Conservation (phyloP, 2,888 invertebrate species). For the Stenurella melanura region DNA sequence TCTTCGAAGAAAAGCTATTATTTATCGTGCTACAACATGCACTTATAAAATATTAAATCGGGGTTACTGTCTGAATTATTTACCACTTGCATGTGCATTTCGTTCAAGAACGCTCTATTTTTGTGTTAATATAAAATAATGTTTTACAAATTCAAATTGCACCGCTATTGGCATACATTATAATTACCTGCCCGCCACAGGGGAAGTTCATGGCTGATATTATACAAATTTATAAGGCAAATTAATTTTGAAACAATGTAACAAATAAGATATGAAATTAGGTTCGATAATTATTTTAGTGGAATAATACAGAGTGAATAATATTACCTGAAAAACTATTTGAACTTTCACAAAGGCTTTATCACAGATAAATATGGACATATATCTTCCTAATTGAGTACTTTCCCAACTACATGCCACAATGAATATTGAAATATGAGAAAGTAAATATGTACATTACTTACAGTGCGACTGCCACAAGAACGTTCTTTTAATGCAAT, state of each 20-base stretch:
- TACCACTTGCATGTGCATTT: conserved; percentile 45
- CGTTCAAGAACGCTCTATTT: conserved; percentile 46
- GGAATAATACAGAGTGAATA: no score
- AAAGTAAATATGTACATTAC: no score
- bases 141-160: conserved; percentile 50
- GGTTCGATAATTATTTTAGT: no score
- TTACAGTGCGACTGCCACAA: no score
- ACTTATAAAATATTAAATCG: conserved; percentile 14
- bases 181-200: conserved; percentile 31
- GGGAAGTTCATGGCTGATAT: conserved; percentile 41
- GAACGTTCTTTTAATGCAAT: no score
- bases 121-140: conserved; percentile 45
- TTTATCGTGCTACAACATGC: neutral
- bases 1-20: conserved; percentile 1
- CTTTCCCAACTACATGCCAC: no score
- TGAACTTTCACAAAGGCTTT: no score
- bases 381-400: no score
- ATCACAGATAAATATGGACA: no score
- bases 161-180: conserved; percentile 44
- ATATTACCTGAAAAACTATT: no score
- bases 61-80: conserved; percentile 37
- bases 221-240: neutral
- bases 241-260: neutral
- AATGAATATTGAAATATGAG: no score
- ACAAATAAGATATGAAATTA: no score